phyloP scores from a whole-genome alignment of 2,797 vertebrate species.

The Syncerus caffer region DNA sequence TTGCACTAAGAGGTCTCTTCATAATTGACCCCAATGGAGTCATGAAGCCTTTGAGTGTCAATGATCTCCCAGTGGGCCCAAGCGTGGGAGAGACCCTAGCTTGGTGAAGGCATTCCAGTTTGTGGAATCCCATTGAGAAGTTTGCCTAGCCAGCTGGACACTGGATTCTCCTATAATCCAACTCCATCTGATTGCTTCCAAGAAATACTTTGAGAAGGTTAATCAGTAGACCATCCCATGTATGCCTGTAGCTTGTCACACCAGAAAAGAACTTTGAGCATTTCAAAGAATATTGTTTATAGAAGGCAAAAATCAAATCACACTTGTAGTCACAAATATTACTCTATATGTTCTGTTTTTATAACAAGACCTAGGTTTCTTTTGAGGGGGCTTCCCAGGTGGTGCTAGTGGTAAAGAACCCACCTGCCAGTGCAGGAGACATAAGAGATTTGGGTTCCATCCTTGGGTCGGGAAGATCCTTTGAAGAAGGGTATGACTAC shows the following conservation, averaged over 20 bases:
- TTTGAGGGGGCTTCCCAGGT: not conserved
- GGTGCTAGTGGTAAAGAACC: not conserved
- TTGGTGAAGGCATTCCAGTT: conserved; percentile 96
- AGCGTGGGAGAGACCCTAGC: conserved; percentile 93
- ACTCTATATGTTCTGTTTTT: not conserved
- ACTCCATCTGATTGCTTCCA: conserved; percentile 91
- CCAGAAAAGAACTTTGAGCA: not conserved
- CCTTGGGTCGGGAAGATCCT: not conserved
- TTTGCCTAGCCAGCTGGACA: conserved; percentile 97
- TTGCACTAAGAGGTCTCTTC: conserved; percentile 96
- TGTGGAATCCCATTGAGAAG: conserved; percentile 95
- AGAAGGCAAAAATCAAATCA: not conserved
- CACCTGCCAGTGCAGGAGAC: not conserved
- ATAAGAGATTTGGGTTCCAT: not conserved
- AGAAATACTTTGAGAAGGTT: conserved; percentile 95
- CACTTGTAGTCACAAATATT: not conserved
- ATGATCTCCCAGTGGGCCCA: conserved; percentile 94
- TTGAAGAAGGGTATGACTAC: not conserved
- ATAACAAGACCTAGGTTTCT: not conserved
- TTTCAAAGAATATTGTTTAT: conserved; percentile 63
- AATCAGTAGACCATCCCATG: conserved; percentile 78
- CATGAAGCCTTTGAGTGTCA: conserved; percentile 93
- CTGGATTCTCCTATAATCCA: conserved; percentile 96
- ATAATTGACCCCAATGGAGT: conserved; percentile 93
- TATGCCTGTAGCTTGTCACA: not conserved